phyloP scores from a whole-genome alignment of 2,888 invertebrate species.

The Cataglyphis livida region DNA sequence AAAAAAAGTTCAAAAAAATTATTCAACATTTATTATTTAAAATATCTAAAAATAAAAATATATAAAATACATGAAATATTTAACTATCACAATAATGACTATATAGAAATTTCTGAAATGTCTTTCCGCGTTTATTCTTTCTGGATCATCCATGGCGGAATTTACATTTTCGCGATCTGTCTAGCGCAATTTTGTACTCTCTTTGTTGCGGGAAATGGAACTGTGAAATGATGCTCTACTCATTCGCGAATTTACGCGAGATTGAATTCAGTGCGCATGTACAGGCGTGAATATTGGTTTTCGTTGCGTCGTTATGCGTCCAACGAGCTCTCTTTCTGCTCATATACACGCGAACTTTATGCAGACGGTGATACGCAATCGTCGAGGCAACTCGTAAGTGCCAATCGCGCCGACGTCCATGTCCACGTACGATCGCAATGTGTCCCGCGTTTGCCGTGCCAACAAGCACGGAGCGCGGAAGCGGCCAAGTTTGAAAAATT shows the following conservation, averaged over 20 bases:
- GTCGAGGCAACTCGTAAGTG: constrained; percentile 67
- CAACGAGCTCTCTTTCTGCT: constrained; percentile 69
- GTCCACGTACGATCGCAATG: constrained; percentile 72
- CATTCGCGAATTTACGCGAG: constrained; percentile 59
- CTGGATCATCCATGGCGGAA: not conserved
- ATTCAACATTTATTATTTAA: not conserved
- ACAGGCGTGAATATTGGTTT: constrained; percentile 67
- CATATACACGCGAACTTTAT: constrained; percentile 58
- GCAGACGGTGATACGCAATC: constrained; percentile 70
- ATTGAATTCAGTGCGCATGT: constrained; percentile 66
- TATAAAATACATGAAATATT: no score
- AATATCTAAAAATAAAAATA: not conserved
- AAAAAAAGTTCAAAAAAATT: constrained; percentile 5
- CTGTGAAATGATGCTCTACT: constrained; percentile 55
- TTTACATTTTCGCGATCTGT: not conserved
- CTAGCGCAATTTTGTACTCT: constrained; percentile 1
- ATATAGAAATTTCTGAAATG: not conserved
- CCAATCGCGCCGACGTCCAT: constrained; percentile 70
- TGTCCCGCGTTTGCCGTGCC: constrained; percentile 56
- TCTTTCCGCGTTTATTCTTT: not conserved
- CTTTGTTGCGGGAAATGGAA: constrained; percentile 30
- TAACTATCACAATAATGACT: not conserved
- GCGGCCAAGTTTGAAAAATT: constrained; percentile 64
- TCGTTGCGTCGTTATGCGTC: constrained; percentile 68
- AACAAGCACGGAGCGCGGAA: constrained; percentile 48